These are phyloP conservation scores for Pyrgilauda ruficollis DNA, from an alignment of 2,113 vertebrate genomes.

Conservation along the genomic window DNA sequence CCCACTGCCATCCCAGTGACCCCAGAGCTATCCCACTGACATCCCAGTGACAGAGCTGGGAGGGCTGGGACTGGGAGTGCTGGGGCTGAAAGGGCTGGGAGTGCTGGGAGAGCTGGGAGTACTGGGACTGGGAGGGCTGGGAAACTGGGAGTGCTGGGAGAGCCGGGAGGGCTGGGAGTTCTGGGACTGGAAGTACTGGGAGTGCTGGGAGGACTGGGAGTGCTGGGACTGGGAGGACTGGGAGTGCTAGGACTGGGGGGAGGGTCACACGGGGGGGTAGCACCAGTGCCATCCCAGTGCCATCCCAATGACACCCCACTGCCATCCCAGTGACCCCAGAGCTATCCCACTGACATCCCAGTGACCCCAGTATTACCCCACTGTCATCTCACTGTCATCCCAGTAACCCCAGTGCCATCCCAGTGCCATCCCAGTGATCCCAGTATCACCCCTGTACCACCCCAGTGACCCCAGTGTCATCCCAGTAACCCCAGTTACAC, in stretches of 20 bases:
- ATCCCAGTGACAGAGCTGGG: too few relatives aligned
- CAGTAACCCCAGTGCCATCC: neutral
- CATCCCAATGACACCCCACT: neutral
- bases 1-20: too few relatives aligned
- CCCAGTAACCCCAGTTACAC: neutral
- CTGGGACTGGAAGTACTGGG: neutral
- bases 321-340: too few relatives aligned
- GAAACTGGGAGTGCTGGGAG: too few relatives aligned
- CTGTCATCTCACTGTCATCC: too few relatives aligned
- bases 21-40: too few relatives aligned
- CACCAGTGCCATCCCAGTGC: neutral
- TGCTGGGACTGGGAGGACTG: neutral
- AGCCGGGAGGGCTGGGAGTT: neutral
- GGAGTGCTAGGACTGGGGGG: neutral
- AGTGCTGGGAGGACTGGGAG: too few relatives aligned
- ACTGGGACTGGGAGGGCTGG: too few relatives aligned
- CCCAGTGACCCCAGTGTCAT: neutral
- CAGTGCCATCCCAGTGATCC: neutral
- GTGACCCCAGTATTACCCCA: too few relatives aligned
- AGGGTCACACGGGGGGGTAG: neutral
- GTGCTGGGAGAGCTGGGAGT: too few relatives aligned
- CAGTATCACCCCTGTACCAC: neutral
- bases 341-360: neutral
- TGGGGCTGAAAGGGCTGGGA: too few relatives aligned
- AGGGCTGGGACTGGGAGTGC: neutral